Evolutionary conservation across 1,140 invertebrate genomes (phyloP), one percentile per base, ranked within the genome.

Genomic region (Hydropsyche tenuis): DNA sequence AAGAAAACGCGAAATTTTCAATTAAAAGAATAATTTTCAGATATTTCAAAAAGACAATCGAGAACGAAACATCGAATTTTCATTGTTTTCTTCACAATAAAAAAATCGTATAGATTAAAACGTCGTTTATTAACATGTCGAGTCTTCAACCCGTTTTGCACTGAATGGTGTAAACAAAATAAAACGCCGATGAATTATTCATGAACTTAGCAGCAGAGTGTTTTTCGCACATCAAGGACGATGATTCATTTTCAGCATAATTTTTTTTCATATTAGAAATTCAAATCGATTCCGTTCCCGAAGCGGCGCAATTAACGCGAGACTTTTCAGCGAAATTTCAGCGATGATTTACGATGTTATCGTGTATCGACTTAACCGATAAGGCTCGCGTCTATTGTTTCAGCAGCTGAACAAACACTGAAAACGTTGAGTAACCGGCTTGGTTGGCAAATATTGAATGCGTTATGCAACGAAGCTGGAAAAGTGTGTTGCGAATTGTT

Each of bases 161-260:
- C 56, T 25, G 56, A 60, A 60, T 25, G 56, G 23, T 22, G 56
- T 60, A 22, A 60, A 60, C 56, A 60, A 60, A 37, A 25, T 60
- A 48, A n/a, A 48, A 60, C 18, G 56, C 7, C 30, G 23, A 22
- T 60, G 56, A 60, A 60, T 60, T 25, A 60, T 60, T 60, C 14
- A 60, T 60, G 56, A 53, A 53, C 51, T 27, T 9, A 11, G 56
- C 14, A 20, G 23, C 18, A 60, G n/a, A 14, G 56, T 27, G 56
- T 60, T 60, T 60, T 60, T 60, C 56, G 56, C 56, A 2, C 18
- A 20, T 60, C 56, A 25, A 60, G 56, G 56, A 25, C 56, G 20
- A 60, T 60, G 56, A 60, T 60, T 60, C 56, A 60, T 60, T 60
- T 48, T 14, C 12, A 3, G 30, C 3, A 37, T 37, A 37, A 37